Percentiles rank a stretch among this genome's conserved stretches.
These are phyloP conservation scores for Misgurnus mizolepis DNA, from an alignment of 2,113 vertebrate genomes.

Conservation along the genomic window DNA sequence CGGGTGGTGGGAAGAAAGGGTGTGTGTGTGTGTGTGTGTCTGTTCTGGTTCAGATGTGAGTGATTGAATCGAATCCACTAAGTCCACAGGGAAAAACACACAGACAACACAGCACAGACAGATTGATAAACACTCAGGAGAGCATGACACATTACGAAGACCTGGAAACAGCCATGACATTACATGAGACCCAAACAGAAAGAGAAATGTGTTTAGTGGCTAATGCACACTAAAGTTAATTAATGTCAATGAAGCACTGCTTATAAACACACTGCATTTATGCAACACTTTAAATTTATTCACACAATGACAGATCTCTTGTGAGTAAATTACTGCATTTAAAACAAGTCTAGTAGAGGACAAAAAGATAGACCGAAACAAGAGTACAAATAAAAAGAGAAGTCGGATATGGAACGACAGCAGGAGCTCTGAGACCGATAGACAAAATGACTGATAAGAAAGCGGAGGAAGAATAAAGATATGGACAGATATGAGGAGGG, in stretches of 20 bases:
- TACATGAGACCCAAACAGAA: neutral
- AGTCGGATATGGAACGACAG: conserved; percentile 40
- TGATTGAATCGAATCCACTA: conserved; percentile 44
- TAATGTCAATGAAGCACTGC: neutral
- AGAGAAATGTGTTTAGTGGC: neutral
- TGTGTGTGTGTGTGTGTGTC: conserved; percentile 35
- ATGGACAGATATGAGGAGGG: conserved; percentile 36
- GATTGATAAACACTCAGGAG: conserved; percentile 19
- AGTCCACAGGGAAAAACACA: conserved; percentile 44
- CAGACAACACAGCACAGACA: neutral
- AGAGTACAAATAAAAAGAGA: conserved; percentile 33
- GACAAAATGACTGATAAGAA: conserved; percentile 49
- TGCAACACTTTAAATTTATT: neutral
- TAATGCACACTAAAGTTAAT: conserved; percentile 11
- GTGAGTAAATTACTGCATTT: conserved; percentile 2
- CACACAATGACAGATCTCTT: no score
- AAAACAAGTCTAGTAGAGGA: neutral
- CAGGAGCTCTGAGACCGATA: conserved; percentile 40
- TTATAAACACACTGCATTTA: neutral
- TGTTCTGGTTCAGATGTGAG: conserved; percentile 36
- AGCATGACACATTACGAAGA: conserved; percentile 35
- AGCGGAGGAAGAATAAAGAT: conserved; percentile 45
- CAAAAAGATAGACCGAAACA: conserved; percentile 30
- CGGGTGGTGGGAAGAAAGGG: conserved; percentile 42
- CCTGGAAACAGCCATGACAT: conserved; percentile 11